These are phyloP conservation scores for Eristalis intricaria DNA, from an alignment of 2,888 invertebrate species.

Conservation along the genomic window DNA sequence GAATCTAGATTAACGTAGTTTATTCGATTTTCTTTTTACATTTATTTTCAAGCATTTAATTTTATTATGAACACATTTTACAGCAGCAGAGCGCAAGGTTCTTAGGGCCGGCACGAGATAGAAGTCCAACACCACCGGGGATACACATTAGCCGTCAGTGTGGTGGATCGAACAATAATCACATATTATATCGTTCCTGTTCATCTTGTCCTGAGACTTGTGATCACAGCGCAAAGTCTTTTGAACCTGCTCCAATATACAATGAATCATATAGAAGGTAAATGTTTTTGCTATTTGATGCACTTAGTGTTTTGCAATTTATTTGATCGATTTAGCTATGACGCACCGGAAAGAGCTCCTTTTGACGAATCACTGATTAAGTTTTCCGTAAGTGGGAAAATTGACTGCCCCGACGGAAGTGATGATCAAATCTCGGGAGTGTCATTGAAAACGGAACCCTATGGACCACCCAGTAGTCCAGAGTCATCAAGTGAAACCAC, in stretches of 20 bases:
- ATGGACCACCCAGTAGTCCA: slow-evolving; percentile 81
- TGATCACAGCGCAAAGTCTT: slow-evolving; percentile 81
- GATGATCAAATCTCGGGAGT: slow-evolving; percentile 80
- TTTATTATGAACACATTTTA: slow-evolving; percentile 59
- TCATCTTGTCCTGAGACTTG: slow-evolving; percentile 81
- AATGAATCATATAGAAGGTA: slow-evolving; percentile 81
- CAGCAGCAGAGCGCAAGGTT: slow-evolving; percentile 83
- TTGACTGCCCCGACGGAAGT: slow-evolving; percentile 79
- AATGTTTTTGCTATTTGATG: background rate
- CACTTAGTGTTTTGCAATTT: background rate
- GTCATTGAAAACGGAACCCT: slow-evolving; percentile 81
- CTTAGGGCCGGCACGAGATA: slow-evolving; percentile 82
- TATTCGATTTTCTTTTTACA: background rate
- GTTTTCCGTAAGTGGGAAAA: slow-evolving; percentile 79
- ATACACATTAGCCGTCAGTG: slow-evolving; percentile 78
- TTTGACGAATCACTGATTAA: slow-evolving; percentile 80
- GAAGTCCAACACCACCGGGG: slow-evolving; percentile 81
- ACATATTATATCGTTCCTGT: slow-evolving; percentile 80
- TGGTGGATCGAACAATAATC: slow-evolving; percentile 78
- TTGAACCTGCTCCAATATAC: slow-evolving; percentile 78
- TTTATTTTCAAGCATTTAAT: background rate
- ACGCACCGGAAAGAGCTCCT: slow-evolving; percentile 79
- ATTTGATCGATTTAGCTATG: slow-evolving; percentile 76
- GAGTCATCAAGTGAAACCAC: slow-evolving; percentile 80
- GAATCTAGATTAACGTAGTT: background rate